phyloP scores from a whole-genome alignment of 2,113 vertebrate genomes.

The Oriolus oriolus region DNA sequence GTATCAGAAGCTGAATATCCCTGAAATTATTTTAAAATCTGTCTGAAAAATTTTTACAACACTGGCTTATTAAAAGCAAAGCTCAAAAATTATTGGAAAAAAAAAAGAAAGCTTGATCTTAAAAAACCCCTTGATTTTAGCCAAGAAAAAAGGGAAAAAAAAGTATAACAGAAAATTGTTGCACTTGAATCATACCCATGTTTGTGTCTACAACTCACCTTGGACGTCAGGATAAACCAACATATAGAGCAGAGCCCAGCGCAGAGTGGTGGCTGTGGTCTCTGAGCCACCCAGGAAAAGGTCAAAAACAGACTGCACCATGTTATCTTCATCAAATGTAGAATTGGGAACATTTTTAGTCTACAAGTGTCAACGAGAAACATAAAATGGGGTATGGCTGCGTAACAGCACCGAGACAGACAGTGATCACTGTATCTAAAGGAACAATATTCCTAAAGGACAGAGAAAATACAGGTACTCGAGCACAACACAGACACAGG shows the following conservation, averaged over 20 bases:
- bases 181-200: neutral
- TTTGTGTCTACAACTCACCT: neutral
- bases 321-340: constrained; percentile 64
- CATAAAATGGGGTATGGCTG: neutral
- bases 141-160: too few relatives aligned
- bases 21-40: neutral
- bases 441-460: neutral
- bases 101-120: neutral
- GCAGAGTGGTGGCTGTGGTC: constrained; percentile 61
- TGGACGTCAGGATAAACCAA: constrained; percentile 58
- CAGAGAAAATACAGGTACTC: neutral
- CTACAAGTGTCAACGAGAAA: constrained; percentile 9
- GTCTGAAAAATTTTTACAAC: neutral
- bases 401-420: neutral
- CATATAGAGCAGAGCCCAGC: constrained; percentile 71
- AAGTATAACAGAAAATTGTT: neutral
- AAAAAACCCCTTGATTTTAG: neutral
- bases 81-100: neutral
- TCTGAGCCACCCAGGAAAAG: constrained; percentile 70
- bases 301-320: constrained; percentile 55
- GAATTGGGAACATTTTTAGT: neutral
- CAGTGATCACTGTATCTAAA: neutral
- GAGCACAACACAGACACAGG: neutral
- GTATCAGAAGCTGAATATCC: neutral
- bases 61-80: neutral